Conservation (phyloP, 2,888 invertebrate species). For the Ormyrus nitidulus region DNA sequence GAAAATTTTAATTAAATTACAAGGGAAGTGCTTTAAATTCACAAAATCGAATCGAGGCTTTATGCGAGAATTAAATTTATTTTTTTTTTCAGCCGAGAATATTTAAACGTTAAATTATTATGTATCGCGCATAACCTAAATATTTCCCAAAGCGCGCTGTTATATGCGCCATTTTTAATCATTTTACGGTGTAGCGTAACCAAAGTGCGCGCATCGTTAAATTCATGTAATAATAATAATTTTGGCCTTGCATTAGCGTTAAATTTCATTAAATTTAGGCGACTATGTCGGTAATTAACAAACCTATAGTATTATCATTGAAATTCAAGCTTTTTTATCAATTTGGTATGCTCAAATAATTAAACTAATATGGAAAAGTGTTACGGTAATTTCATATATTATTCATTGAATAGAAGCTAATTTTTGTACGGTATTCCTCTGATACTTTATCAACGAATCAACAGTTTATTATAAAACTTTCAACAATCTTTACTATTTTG, state of each 20-base stretch:
- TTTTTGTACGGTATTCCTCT: too few species aligned
- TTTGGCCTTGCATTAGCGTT: conserved; percentile 26
- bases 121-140: conserved; percentile 15
- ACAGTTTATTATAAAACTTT: too few species aligned
- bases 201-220: conserved; percentile 31
- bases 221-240: conserved; percentile 45
- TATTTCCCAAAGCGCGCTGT: conserved; percentile 17
- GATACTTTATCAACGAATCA: too few species aligned
- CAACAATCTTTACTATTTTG: too few species aligned
- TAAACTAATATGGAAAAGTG: too few species aligned
- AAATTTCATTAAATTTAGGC: conserved; percentile 45
- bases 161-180: conserved; percentile 40
- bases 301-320: conserved; percentile 8
- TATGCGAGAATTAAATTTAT: neutral
- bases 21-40: neutral
- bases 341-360: too few species aligned
- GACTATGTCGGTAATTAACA: conserved; percentile 26
- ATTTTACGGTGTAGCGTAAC: conserved; percentile 27
- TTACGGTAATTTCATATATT: too few species aligned
- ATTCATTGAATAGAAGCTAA: too few species aligned
- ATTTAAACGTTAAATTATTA: neutral
- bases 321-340: conserved; percentile 23
- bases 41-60: too few species aligned
- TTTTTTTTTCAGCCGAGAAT: neutral
- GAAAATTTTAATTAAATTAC: neutral